phyloP scores from a whole-genome alignment of 2,797 vertebrate species.

The Coreius guichenoti region DNA sequence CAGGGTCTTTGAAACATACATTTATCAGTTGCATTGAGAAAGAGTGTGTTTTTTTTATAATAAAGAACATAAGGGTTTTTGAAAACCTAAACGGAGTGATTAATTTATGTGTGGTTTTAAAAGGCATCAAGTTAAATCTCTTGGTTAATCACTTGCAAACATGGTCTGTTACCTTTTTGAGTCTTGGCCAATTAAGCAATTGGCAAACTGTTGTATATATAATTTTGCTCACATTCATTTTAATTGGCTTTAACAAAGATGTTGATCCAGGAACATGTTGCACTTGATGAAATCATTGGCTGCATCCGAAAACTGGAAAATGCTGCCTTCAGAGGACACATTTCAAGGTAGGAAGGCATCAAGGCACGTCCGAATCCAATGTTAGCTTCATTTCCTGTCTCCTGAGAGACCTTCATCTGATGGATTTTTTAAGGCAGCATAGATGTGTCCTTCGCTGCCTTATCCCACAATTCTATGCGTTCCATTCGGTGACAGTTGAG shows the following conservation, averaged over 20 bases:
- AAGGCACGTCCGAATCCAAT: no score
- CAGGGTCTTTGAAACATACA: background rate
- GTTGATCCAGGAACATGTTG: background rate
- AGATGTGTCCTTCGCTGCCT: no score
- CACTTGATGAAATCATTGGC: background rate
- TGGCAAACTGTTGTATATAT: background rate
- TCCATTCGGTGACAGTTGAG: no score
- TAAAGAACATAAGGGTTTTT: background rate
- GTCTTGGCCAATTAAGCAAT: background rate
- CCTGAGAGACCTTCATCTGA: no score
- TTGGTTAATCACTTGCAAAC: conserved; percentile 12
- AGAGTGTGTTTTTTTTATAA: background rate
- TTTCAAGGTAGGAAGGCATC: no score
- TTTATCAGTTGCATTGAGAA: background rate
- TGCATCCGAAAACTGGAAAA: no score
- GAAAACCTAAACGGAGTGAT: background rate
- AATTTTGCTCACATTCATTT: background rate
- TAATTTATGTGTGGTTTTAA: background rate
- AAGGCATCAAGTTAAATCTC: background rate
- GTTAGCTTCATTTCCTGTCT: no score
- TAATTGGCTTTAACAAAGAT: background rate
- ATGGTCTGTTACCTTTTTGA: background rate
- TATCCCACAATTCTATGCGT: no score
- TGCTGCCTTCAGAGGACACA: no score
- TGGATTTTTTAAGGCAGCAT: no score